These are phyloP conservation scores for Zhuqinia jingwanae DNA, from an alignment of 2,888 invertebrate species.

Conservation along the genomic window DNA sequence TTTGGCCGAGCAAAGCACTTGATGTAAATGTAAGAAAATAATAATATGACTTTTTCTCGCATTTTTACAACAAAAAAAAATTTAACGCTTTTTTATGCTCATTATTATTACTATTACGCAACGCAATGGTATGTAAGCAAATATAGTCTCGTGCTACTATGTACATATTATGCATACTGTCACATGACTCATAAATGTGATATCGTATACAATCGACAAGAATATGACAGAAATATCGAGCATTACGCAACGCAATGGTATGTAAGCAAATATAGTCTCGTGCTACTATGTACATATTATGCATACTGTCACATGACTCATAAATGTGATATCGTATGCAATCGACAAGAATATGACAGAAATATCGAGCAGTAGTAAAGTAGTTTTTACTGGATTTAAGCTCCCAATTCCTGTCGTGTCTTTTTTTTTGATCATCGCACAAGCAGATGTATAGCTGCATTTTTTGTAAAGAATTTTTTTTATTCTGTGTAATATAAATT, in stretches of 20 bases:
- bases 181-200: not conserved
- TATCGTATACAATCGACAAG: not conserved
- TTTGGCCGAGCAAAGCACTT: conserved; percentile 1
- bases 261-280: not conserved
- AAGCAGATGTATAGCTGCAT: too few species aligned
- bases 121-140: not conserved
- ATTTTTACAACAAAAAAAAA: not conserved
- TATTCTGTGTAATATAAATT: too few species aligned
- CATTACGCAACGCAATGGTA: too few species aligned
- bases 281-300: not conserved
- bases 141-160: not conserved
- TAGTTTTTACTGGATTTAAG: not conserved
- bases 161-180: not conserved
- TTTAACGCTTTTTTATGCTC: not conserved
- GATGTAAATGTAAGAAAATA: not conserved
- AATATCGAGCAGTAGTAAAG: not conserved
- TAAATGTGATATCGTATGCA: not conserved
- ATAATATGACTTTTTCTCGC: not conserved
- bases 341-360: not conserved
- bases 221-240: too few species aligned
- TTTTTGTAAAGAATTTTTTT: too few species aligned
- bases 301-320: not conserved
- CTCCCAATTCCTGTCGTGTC: not conserved
- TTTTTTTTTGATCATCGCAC: not conserved
- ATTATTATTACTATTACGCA: not conserved